These are phyloP conservation scores for Apodemia hepburni DNA, from an alignment of 2,888 invertebrate species.

Conservation along the genomic window DNA sequence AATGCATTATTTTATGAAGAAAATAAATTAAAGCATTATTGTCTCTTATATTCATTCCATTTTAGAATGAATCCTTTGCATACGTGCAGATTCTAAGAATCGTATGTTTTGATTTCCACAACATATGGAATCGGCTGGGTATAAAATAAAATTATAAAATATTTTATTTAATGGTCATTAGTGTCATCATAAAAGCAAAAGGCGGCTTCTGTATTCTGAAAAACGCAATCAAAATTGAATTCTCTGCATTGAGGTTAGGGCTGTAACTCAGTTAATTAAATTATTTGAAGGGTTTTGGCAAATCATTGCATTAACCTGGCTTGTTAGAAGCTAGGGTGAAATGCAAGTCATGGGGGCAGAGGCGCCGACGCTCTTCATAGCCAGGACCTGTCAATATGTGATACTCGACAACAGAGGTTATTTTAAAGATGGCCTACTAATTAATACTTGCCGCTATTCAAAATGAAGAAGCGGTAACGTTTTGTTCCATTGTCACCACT, in stretches of 20 bases:
- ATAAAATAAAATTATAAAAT: conserved; percentile 20
- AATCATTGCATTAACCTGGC: conserved; percentile 77
- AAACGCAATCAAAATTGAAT: conserved; percentile 35
- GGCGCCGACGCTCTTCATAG: conserved; percentile 65
- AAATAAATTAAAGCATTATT: too few relatives aligned
- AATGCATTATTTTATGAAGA: too few relatives aligned
- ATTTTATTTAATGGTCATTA: conserved; percentile 69
- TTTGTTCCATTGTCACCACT: conserved; percentile 65
- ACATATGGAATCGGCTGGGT: background rate
- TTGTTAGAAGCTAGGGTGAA: conserved; percentile 73
- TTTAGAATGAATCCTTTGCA: too few relatives aligned
- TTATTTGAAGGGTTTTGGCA: conserved; percentile 54
- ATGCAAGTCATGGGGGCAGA: conserved; percentile 66
- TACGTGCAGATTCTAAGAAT: too few relatives aligned
- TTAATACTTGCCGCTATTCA: conserved; percentile 59
- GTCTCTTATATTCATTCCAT: too few relatives aligned
- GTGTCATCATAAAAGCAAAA: conserved; percentile 65
- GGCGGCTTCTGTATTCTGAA: conserved; percentile 57
- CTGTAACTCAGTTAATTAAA: conserved; percentile 35
- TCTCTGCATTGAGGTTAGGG: conserved; percentile 39
- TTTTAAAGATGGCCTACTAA: conserved; percentile 71
- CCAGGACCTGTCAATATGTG: conserved; percentile 63
- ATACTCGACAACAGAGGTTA: conserved; percentile 72
- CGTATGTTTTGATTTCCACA: background rate
- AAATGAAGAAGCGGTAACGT: conserved; percentile 57